A percentile compares a stretch with the other conserved stretches of the same genome.
These are phyloP conservation scores for Rhagonycha fulva DNA, from an alignment of 2,888 invertebrate genomes.

Conservation along the genomic window DNA sequence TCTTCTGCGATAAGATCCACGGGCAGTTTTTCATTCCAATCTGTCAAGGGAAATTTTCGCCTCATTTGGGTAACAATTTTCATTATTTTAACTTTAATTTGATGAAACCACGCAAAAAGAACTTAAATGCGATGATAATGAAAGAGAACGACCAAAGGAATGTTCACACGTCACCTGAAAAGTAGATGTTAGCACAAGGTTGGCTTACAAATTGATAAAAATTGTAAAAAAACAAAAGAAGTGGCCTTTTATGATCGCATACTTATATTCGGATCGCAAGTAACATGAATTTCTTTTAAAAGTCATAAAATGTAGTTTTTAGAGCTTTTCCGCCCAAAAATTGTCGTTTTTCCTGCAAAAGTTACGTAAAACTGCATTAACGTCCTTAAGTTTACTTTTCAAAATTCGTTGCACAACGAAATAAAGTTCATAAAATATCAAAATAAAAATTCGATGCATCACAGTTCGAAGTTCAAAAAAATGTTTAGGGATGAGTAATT, in stretches of 20 bases:
- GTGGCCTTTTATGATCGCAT: not conserved
- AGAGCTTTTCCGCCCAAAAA: not conserved
- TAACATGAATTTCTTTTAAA: not conserved
- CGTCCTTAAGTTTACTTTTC: not conserved
- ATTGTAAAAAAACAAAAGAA: not conserved
- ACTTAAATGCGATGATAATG: not conserved
- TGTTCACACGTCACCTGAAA: not conserved
- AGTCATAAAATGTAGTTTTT: not conserved
- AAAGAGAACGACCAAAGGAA: not conserved
- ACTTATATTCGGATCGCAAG: not conserved
- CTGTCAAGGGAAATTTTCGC: not conserved
- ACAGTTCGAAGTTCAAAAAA: not conserved
- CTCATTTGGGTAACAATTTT: not conserved
- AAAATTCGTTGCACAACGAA: not conserved
- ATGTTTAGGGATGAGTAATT: not conserved
- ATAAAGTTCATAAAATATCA: not conserved
- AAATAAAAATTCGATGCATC: not conserved
- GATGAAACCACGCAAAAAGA: not conserved
- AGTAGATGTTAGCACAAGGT: not conserved
- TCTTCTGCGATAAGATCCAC: not conserved
- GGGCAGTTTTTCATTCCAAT: not conserved
- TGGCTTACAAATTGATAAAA: not conserved
- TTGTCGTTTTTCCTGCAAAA: not conserved
- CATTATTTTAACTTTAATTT: not conserved
- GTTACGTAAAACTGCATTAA: too few species aligned